A percentile compares a stretch with the other conserved stretches of the same genome.
Evolutionary conservation across 2,888 invertebrate genomes (phyloP).

Genomic region (Chouioia cunea): DNA sequence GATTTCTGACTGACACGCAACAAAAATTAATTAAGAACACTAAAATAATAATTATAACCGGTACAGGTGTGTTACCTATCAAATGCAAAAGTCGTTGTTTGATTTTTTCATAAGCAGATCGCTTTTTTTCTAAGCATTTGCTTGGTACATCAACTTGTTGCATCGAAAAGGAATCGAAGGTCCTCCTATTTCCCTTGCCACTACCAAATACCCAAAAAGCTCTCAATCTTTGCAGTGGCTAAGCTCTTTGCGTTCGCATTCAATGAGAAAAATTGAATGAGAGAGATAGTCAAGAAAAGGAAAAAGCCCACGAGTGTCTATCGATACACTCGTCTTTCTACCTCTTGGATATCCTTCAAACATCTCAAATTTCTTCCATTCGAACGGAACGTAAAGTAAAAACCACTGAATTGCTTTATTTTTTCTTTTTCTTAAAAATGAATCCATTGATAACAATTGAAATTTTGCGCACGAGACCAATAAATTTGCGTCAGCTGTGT

Average conservation of each 20-base stretch:
- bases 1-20: conserved; percentile 31
- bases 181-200: conserved; percentile 20
- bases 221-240: conserved; percentile 7
- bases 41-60: not conserved
- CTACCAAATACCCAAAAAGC: not conserved
- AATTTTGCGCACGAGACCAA: conserved; percentile 12
- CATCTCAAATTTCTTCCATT: conserved; percentile 4
- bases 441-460: not conserved
- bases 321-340: conserved; percentile 5
- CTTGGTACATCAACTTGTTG: conserved; percentile 34
- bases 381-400: not conserved
- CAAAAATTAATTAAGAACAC: too few relatives aligned
- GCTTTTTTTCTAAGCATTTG: conserved; percentile 1
- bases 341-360: not conserved
- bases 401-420: not conserved
- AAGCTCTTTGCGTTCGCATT: conserved; percentile 11
- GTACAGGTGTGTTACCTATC: not conserved
- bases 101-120: too few relatives aligned
- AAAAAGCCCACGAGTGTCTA: not conserved
- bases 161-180: conserved; percentile 22
- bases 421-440: not conserved
- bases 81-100: too few relatives aligned
- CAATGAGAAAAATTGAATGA: conserved; percentile 29
- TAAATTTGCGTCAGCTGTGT: not conserved
- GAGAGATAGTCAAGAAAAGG: conserved; percentile 2